Evolutionary conservation across 2,888 invertebrate species (phyloP).

Genomic region (Limnephilus auricula): DNA sequence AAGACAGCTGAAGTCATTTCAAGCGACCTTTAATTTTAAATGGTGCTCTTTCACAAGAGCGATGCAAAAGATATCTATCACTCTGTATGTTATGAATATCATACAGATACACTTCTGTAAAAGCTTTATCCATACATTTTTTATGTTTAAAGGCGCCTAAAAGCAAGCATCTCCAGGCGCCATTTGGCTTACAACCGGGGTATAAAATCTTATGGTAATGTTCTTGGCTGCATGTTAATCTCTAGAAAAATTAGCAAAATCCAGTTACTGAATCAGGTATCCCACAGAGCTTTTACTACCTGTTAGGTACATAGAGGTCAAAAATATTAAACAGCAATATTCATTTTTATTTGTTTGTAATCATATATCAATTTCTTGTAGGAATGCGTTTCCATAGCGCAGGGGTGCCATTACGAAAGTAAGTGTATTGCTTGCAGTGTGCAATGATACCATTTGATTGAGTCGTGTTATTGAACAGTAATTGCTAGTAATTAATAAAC

Average conservation of each 20-base stretch:
- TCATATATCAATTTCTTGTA: not conserved
- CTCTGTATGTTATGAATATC: no score
- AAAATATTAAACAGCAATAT: not conserved
- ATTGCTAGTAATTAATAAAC: constrained; percentile 49
- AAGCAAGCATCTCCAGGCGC: no score
- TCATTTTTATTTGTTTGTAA: not conserved
- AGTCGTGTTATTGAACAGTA: constrained; percentile 37
- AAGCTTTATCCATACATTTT: no score
- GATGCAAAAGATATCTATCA: no score
- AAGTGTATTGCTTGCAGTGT: not conserved
- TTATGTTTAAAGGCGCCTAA: no score
- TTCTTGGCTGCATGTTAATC: not conserved
- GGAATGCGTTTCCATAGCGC: not conserved
- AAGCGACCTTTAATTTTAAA: no score
- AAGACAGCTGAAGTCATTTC: no score
- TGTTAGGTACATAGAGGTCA: not conserved
- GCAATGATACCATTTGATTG: constrained; percentile 25
- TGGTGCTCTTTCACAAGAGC: no score
- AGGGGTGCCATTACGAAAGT: not conserved
- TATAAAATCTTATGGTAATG: no score
- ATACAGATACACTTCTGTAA: no score
- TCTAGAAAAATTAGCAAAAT: not conserved
- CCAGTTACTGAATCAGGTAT: not conserved
- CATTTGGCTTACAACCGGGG: no score
- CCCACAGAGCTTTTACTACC: not conserved